Evolutionary conservation across 2,888 invertebrate species (phyloP), one percentile per base, ranked within the genome.

Genomic region (Dolichopus griseipennis): DNA sequence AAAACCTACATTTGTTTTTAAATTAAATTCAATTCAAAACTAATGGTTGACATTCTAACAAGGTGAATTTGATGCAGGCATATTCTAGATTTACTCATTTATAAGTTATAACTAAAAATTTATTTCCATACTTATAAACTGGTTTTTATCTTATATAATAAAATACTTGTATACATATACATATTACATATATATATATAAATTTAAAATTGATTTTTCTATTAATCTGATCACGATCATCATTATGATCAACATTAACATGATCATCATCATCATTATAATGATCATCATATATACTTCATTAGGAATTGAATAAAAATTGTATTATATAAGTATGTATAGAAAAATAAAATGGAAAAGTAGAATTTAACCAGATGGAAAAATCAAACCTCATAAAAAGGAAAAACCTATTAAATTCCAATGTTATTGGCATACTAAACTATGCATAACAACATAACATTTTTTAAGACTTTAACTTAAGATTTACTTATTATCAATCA

Each of bases 401-500:
- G 52, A 18, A 12, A n/a, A 52, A 52, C 52, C 52, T 52, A 52
- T 52, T 52, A 52, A 52, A 52, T 52, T 18, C 18, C n/a, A 18
- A 52, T 18, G 52, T 52, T 52, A 52, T 52, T 52, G 52, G 52
- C 52, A 52, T 52, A 52, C 18, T 52, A 52, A 52, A 52, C 52
- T 52, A 52, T 52, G 52, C 52, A 52, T 52, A 52, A 52, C 27
- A 52, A 52, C 15, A 52, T n/a, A n/a, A n/a, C n/a, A 3, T 18
- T 52, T 52, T 52, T 37, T 37, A 37, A 10, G 12, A 37, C 12
- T 37, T 9, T 37, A 10, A 37, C 12, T 10, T 12, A 37, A 27
- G 12, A 37, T 37, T 34, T 37, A 37, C 12, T 37, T 27, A 27
- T 27, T 27, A 27, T 27, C 27, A 27, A 27, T 27, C 27, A 27